A percentile compares a stretch with the other conserved stretches of the same genome.
phyloP scores from a whole-genome alignment of 2,888 invertebrate genomes.

The Spilosoma lubricipeda region DNA sequence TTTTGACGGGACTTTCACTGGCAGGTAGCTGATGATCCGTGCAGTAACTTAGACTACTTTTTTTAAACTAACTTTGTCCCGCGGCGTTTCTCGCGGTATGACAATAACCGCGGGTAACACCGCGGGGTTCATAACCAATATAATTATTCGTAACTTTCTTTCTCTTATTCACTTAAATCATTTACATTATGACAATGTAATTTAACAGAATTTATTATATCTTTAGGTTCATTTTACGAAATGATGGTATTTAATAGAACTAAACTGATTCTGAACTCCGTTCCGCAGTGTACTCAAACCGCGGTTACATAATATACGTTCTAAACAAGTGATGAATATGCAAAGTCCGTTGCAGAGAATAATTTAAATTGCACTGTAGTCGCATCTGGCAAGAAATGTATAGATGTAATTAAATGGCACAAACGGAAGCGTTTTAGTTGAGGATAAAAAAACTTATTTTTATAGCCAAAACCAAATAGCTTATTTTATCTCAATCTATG shows the following conservation, averaged over 20 bases:
- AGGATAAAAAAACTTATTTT: background rate
- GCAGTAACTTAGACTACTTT: too few relatives aligned
- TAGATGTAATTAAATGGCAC: constrained; percentile 16
- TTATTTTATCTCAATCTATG: too few relatives aligned
- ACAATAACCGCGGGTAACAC: too few relatives aligned
- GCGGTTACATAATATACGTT: constrained; percentile 1
- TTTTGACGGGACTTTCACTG: too few relatives aligned
- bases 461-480: background rate
- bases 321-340: constrained; percentile 15
- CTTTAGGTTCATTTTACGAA: background rate
- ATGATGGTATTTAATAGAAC: background rate
- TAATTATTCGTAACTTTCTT: too few relatives aligned
- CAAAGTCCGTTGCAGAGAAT: constrained; percentile 14
- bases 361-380: constrained; percentile 16
- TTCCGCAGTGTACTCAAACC: background rate
- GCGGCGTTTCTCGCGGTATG: too few relatives aligned
- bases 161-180: background rate
- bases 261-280: background rate
- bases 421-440: constrained; percentile 1
- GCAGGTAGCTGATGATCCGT: too few relatives aligned
- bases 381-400: constrained; percentile 20
- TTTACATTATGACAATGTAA: background rate
- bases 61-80: too few relatives aligned
- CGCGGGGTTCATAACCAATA: too few relatives aligned
- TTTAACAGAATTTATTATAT: background rate